Conservation (phyloP, 1,140 invertebrate genomes). For the Drosophila malerkotliana region DNA sequence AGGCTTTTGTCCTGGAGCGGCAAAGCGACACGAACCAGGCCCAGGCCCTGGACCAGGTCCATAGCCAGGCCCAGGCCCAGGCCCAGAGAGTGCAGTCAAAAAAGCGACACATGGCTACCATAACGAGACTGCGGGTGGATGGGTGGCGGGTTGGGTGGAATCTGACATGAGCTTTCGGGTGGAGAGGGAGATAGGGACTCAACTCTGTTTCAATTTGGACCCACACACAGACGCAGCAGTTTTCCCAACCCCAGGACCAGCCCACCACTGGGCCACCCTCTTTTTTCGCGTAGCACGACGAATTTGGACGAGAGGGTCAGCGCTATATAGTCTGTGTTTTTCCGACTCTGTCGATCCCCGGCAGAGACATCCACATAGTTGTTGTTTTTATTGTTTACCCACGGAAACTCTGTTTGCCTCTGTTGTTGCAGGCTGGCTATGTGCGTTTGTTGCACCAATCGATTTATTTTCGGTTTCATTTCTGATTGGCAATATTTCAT, state of each 20-base stretch:
- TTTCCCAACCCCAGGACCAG: not conserved
- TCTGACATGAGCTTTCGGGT: constrained; percentile 5
- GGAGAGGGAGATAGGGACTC: constrained; percentile 14
- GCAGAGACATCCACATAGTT: constrained; percentile 12
- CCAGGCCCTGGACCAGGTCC: constrained; percentile 14
- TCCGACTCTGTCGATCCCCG: constrained; percentile 1
- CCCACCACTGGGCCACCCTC: constrained; percentile 23
- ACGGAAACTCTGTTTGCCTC: constrained; percentile 18
- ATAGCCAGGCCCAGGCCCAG: not conserved
- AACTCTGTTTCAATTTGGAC: constrained; percentile 79
- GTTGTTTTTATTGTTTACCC: constrained; percentile 46
- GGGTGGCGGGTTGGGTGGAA: constrained; percentile 7
- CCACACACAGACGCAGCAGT: constrained; percentile 55
- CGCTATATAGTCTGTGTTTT: not conserved
- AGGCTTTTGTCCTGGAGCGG: constrained; percentile 61
- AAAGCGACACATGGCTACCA: constrained; percentile 50
- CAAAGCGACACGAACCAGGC: constrained; percentile 64
- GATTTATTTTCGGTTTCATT: constrained; percentile 83
- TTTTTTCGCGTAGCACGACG: constrained; percentile 1
- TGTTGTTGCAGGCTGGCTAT: constrained; percentile 42
- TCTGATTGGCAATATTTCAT: constrained; percentile 83
- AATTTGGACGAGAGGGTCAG: constrained; percentile 1
- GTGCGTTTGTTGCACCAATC: constrained; percentile 76
- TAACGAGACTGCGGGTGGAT: constrained; percentile 17
- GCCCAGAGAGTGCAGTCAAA: constrained; percentile 15